phyloP scores from a whole-genome alignment of 2,113 vertebrate species.

The Dasyprocta punctata region DNA sequence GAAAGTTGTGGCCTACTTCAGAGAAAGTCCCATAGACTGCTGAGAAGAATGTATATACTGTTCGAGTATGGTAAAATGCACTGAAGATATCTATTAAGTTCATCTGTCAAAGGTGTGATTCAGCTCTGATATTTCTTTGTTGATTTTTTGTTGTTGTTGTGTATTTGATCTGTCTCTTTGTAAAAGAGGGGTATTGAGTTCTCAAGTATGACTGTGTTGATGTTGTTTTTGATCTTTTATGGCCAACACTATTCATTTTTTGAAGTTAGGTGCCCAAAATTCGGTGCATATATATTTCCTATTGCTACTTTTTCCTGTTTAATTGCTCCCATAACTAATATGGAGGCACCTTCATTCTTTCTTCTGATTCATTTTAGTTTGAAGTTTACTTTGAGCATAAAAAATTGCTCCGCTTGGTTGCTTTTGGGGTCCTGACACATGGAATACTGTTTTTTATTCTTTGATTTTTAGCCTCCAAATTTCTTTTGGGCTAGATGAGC shows the following conservation, averaged over 20 bases:
- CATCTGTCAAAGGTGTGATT: neutral
- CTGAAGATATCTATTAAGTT: neutral
- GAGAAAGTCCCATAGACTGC: neutral
- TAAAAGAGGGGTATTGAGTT: neutral
- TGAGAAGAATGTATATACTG: neutral
- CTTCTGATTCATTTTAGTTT: neutral
- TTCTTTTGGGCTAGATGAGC: neutral
- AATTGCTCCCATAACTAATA: neutral
- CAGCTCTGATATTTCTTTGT: neutral
- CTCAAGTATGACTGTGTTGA: neutral
- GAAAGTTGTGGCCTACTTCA: neutral
- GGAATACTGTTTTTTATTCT: neutral
- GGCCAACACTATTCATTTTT: neutral
- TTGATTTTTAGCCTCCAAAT: neutral
- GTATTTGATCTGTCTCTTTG: neutral
- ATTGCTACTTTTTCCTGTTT: neutral
- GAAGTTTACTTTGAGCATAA: neutral
- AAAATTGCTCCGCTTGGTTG: neutral
- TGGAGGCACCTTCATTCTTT: neutral
- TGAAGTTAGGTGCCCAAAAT: neutral
- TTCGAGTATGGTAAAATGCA: neutral
- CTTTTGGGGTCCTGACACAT: neutral
- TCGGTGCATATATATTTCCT: neutral
- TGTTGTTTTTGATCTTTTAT: neutral
- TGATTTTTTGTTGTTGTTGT: neutral